Evolutionary conservation across 2,113 vertebrate species (phyloP), one percentile per base, ranked within the genome.

Genomic region (Neolamprologus cancellatus): DNA sequence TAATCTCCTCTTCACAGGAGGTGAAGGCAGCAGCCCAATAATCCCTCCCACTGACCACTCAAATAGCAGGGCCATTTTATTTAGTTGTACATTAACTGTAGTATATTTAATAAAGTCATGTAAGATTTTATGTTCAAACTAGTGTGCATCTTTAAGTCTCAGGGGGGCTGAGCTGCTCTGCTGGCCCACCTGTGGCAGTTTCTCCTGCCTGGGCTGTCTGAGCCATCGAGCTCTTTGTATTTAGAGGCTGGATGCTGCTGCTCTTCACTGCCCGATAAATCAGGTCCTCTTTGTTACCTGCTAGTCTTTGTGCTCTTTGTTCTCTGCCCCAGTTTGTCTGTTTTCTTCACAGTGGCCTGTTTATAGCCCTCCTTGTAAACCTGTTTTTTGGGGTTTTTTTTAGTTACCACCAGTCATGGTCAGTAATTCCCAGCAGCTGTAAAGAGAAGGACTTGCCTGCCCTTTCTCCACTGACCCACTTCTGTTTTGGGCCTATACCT

Each of bases 391-490:
- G 2, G 23, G 23, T 3, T 11, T 5, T 52, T 13, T 54, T 20
- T 11, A 54, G 11, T 64, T n/a, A 7, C 59, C 30, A n/a, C 59
- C 59, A 64, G 59, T 14, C 17, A 34, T 18, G 5, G 17, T 59
- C 55, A 59, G 15, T 59, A 59, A 59, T 32, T 61, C 57, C 28
- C 57, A 61, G 55, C 0, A 32, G 55, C 55, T 4, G 28, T 32
- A 59, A 32, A 59, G 15, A 32, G 55, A 32, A 59, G 57, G 57
- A 2, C 28, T 59, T 59, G 28, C 55, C 28, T 59, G 28, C 15
- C 5, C 5, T 0, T 32, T 59, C 55, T 59, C 2, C 28, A 18
- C 14, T 59, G 14, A 30, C 55, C 0, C 55, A 28, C 15, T 30
- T 59, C 5, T 18, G 28, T 32, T 32, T 61, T 6, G 15, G 15